Percentiles rank a stretch among this genome's conserved stretches.
Conservation (phyloP, 2,113 vertebrate genomes). For the Megatriorchis doriae region DNA sequence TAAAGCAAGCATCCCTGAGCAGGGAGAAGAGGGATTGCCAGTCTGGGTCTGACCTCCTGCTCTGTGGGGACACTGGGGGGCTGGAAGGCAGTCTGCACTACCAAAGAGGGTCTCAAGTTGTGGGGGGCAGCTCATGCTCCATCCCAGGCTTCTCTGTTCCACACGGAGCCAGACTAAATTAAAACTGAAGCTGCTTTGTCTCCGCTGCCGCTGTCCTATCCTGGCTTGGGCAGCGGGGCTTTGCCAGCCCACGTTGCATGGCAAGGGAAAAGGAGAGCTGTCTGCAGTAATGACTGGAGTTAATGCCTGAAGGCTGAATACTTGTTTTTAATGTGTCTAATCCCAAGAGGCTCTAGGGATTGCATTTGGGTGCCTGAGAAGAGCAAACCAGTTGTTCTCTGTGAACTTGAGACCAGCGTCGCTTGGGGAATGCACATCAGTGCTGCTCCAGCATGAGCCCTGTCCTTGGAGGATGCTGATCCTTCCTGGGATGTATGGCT, state of each 20-base stretch:
- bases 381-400: background rate
- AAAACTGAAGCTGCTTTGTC: background rate
- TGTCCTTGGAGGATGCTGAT: background rate
- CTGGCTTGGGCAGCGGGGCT: background rate
- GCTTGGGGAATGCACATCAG: accelerated
- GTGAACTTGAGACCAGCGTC: background rate
- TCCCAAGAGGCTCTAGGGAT: background rate
- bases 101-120: accelerated
- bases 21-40: background rate
- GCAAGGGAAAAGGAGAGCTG: background rate
- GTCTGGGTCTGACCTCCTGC: background rate
- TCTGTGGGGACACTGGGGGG: background rate
- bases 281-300: background rate
- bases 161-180: background rate
- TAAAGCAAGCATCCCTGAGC: background rate
- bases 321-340: background rate
- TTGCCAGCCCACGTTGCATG: accelerated
- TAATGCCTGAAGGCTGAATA: background rate
- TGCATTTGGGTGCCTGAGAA: background rate
- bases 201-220: accelerated
- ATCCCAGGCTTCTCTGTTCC: background rate
- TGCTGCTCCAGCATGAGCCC: background rate
- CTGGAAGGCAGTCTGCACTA: background rate
- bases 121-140: background rate
- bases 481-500: background rate